Conservation (phyloP, 2,888 invertebrate genomes). For the Phlogophora meticulosa region DNA sequence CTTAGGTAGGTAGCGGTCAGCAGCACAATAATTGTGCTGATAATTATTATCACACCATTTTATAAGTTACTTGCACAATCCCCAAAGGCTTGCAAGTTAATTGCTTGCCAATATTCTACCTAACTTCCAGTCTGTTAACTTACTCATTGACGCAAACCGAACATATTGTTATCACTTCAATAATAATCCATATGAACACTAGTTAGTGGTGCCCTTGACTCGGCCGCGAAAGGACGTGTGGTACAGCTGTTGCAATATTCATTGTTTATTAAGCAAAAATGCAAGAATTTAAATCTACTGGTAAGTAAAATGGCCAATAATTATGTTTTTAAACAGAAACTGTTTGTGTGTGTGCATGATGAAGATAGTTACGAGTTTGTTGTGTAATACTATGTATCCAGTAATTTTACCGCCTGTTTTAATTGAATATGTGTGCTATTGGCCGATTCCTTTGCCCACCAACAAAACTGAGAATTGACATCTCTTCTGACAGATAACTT, state of each 20-base stretch:
- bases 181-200: constrained; percentile 31
- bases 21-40: too few relatives aligned
- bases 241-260: not conserved
- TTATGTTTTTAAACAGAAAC: too few relatives aligned
- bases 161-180: constrained; percentile 45
- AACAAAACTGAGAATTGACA: too few relatives aligned
- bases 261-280: constrained; percentile 30
- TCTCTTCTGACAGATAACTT: too few relatives aligned
- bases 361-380: not conserved
- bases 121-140: constrained; percentile 23
- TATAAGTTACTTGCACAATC: too few relatives aligned
- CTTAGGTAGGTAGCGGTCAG: too few relatives aligned
- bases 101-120: constrained; percentile 33
- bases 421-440: not conserved
- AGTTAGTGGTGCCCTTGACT: constrained; percentile 56
- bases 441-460: too few relatives aligned
- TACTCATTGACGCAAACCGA: constrained; percentile 36
- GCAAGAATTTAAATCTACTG: constrained; percentile 60
- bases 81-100: too few relatives aligned
- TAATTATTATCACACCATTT: too few relatives aligned
- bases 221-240: not conserved
- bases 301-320: constrained; percentile 32
- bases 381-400: not conserved
- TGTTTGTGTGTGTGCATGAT: not conserved
- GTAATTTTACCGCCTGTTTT: not conserved